Evolutionary conservation across 2,888 invertebrate genomes (phyloP).

Genomic region (Pristionchus mayeri): DNA sequence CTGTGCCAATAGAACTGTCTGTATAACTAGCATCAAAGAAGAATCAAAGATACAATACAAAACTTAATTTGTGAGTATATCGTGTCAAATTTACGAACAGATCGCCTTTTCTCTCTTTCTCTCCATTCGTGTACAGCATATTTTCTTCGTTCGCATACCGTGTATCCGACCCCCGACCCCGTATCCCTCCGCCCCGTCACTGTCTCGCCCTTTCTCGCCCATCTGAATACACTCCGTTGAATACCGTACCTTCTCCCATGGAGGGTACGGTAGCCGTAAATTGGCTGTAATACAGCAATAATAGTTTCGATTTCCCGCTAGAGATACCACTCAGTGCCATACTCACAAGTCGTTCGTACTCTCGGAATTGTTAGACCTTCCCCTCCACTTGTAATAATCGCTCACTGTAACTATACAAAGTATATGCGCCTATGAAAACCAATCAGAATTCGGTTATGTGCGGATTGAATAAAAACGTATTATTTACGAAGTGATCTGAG

Average conservation of each 20-base stretch:
- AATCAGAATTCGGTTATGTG: constrained; percentile 44
- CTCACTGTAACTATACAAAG: constrained; percentile 42
- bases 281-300: constrained; percentile 22
- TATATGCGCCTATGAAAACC: constrained; percentile 41
- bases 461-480: constrained; percentile 35
- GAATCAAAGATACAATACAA: not conserved
- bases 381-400: constrained; percentile 43
- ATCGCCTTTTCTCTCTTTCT: constrained; percentile 35
- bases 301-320: not conserved
- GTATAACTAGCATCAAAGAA: constrained; percentile 6
- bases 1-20: constrained; percentile 38
- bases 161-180: not conserved
- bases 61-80: constrained; percentile 16
- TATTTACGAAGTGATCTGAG: too few relatives aligned
- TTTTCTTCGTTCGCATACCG: constrained; percentile 23
- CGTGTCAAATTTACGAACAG: constrained; percentile 21
- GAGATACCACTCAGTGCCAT: constrained; percentile 30
- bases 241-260: not conserved
- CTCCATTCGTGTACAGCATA: constrained; percentile 43
- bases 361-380: constrained; percentile 15
- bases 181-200: not conserved
- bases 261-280: not conserved
- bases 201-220: not conserved
- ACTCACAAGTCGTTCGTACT: constrained; percentile 5
- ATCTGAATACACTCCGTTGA: constrained; percentile 25